Base-by-base conservation (phyloP, 2,888 invertebrate species). In the Iphiclides podalirius region DNA sequence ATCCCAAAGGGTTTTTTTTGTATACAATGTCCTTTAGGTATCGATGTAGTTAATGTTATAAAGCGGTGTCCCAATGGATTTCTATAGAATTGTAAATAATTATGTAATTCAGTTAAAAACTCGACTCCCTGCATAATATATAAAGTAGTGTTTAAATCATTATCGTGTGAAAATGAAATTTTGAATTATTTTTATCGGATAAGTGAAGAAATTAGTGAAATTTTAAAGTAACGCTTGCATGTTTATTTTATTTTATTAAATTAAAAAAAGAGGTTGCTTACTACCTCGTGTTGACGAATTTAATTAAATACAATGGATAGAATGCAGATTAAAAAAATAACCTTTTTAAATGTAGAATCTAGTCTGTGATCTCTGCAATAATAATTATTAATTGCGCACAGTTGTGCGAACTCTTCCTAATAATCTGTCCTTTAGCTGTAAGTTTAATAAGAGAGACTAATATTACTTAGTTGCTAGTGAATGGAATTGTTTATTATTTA, bases 311-410 rank as follows among this genome's bases (percentile, higher is more conserved):
- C 28, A 33, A 14, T 8, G 11, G 20, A 2, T 39, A 45, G n/a
- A n/a, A n/a, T n/a, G n/a, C 43, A 44, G 49, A 44, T 44, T 23
- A 40, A 31, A 42, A 41, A 37, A 20, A 20, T 20, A n/a, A 1
- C 12, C 38, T 11, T 49, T 43, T 39, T 55, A n/a, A 54, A 72
- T 75, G 75, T 83, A 80, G 78, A 79, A 78, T 84, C 85, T 85
- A 85, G 85, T 86, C 85, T 81, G 65, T 81, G 85, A 86, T 86
- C 84, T 86, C 85, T 77, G 83, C 84, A 82, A 83, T 82, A 76
- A 67, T 55, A 53, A 65, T 59, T 52, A 55, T 55, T 54, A 56
- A 55, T 53, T 59, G 58, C 52, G 50, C 52, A 36, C 31, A 20
- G 38, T 35, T 41, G 55, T 63, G 63, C 55, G 54, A 58, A 68